phyloP scores from a whole-genome alignment of 2,888 invertebrate species.

The Alsophila aescularia region DNA sequence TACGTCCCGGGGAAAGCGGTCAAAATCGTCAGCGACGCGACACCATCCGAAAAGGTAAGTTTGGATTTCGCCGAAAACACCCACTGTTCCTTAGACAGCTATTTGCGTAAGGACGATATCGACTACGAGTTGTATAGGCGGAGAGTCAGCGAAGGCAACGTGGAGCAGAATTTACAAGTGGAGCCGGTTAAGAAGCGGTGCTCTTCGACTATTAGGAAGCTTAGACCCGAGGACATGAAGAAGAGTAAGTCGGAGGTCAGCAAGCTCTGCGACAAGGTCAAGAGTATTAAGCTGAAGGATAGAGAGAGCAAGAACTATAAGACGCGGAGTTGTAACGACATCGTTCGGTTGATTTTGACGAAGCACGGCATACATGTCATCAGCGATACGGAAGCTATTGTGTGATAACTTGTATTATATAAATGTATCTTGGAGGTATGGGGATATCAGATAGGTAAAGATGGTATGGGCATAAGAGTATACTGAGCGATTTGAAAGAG shows the following conservation, averaged over 20 bases:
- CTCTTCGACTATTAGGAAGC: conserved; percentile 70
- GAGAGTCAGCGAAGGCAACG: conserved; percentile 72
- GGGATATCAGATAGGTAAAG: background rate
- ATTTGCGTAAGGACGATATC: conserved; percentile 73
- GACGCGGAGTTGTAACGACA: conserved; percentile 82
- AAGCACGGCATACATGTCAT: conserved; percentile 92
- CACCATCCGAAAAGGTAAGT: conserved; percentile 77
- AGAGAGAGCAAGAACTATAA: conserved; percentile 64
- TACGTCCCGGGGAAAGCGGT: conserved; percentile 90
- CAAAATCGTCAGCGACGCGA: conserved; percentile 86
- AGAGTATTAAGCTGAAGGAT: conserved; percentile 75
- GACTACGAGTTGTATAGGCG: conserved; percentile 66
- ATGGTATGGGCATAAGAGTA: no score
- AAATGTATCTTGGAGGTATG: background rate
- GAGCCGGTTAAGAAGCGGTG: conserved; percentile 67
- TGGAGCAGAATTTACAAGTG: conserved; percentile 47
- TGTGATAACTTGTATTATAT: conserved; percentile 53
- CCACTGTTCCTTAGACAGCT: conserved; percentile 82
- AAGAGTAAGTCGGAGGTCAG: conserved; percentile 80
- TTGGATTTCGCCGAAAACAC: conserved; percentile 54
- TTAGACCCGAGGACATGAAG: conserved; percentile 70
- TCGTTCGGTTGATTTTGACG: conserved; percentile 89
- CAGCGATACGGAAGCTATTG: conserved; percentile 91
- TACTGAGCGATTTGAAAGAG: background rate
- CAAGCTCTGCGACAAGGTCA: conserved; percentile 78